A percentile compares a stretch with the other conserved stretches of the same genome.
These are phyloP conservation scores for Trematocara nigrifrons DNA, from an alignment of 2,113 vertebrate species.

Conservation along the genomic window DNA sequence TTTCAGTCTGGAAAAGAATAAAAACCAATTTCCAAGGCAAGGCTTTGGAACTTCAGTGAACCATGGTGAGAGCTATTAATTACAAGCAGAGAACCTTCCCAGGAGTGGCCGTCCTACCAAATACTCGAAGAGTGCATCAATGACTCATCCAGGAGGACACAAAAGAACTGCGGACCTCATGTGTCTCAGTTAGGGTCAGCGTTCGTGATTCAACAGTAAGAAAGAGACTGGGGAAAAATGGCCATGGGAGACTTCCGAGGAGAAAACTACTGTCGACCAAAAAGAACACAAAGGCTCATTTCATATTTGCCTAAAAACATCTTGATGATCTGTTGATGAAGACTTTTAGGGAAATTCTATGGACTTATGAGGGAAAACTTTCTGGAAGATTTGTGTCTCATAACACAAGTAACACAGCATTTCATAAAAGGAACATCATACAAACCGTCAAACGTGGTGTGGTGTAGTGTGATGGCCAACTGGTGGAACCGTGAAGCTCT, in stretches of 20 bases:
- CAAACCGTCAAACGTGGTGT: neutral
- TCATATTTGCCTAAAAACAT: neutral
- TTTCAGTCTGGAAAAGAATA: neutral
- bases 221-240: neutral
- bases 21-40: neutral
- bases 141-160: neutral
- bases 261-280: neutral
- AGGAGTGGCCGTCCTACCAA: neutral
- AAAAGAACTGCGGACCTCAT: neutral
- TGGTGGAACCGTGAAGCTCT: neutral
- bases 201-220: neutral
- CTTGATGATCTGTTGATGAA: neutral
- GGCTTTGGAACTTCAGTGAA: neutral
- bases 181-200: neutral
- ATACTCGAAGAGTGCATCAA: neutral
- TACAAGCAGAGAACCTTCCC: neutral
- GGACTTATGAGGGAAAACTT: neutral
- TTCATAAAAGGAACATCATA: neutral
- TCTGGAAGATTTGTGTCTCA: neutral
- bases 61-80: neutral
- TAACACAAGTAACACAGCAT: neutral
- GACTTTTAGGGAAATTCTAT: neutral
- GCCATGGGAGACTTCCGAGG: neutral
- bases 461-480: neutral
- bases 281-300: neutral